phyloP scores from a whole-genome alignment of 2,888 invertebrate genomes.

The Helleia helle region DNA sequence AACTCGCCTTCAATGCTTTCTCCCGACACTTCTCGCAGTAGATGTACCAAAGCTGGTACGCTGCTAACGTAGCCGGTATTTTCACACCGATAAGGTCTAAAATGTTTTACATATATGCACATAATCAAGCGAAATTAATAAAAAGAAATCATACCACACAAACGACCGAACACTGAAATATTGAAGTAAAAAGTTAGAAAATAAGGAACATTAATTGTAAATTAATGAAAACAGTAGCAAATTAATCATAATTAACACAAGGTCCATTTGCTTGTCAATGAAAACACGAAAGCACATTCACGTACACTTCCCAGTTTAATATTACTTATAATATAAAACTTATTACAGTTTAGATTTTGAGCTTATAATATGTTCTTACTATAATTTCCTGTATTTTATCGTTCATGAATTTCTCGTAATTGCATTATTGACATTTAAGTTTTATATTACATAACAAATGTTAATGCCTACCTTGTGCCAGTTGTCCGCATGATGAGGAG shows the following conservation, averaged over 20 bases:
- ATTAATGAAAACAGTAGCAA: no score
- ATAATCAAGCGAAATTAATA: conserved; percentile 8
- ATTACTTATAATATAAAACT: no score
- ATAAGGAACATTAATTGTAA: neutral
- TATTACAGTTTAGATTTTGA: no score
- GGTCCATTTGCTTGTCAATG: neutral
- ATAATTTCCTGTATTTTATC: no score
- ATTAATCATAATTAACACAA: conserved; percentile 3
- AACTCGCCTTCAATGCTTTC: conserved; percentile 68
- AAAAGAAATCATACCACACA: conserved; percentile 9
- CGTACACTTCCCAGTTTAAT: no score
- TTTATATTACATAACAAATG: no score
- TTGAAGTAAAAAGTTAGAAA: neutral
- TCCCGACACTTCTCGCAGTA: conserved; percentile 94
- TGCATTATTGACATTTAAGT: no score
- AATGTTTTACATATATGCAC: conserved; percentile 8
- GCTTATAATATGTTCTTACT: no score
- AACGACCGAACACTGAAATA: neutral
- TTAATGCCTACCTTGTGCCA: conserved; percentile 47
- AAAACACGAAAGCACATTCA: no score
- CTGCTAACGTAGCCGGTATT: conserved; percentile 37
- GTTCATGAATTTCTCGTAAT: no score
- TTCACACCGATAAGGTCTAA: conserved; percentile 26
- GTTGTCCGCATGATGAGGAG: conserved; percentile 42
- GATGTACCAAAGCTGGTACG: conserved; percentile 89